Evolutionary conservation across 92 coral and sea anemone genomes (phyloP).

Genomic region (Nematostella vectensis): DNA sequence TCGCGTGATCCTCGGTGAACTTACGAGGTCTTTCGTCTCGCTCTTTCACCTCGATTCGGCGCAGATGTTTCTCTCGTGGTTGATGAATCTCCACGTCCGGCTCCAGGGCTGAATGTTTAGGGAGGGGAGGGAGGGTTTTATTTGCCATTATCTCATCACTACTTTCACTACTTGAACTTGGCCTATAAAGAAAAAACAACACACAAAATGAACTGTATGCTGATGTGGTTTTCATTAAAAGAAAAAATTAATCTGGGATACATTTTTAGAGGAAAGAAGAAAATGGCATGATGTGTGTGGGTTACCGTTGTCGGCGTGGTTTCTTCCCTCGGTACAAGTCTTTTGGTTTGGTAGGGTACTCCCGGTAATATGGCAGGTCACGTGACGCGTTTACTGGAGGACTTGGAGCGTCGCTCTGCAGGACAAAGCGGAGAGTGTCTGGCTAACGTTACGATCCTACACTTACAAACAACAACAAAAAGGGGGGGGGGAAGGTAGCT

Average conservation of each 20-base stretch:
- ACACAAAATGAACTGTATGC: too few species aligned
- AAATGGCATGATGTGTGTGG: neutral
- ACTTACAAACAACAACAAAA: too few species aligned
- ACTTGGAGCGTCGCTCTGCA: too few species aligned
- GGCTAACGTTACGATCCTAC: too few species aligned
- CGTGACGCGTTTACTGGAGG: constrained; percentile 9
- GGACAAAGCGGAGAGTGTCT: too few species aligned
- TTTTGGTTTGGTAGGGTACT: constrained; percentile 10
- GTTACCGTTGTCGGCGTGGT: constrained; percentile 2
- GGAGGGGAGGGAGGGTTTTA: constrained; percentile 10
- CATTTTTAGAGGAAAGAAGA: neutral
- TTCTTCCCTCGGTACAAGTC: constrained; percentile 11
- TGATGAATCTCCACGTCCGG: constrained; percentile 22
- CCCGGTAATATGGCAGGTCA: constrained; percentile 6
- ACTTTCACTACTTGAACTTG: neutral
- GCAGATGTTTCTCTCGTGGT: constrained; percentile 13
- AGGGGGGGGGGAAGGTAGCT: too few species aligned
- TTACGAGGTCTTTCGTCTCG: neutral
- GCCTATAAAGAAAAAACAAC: too few species aligned
- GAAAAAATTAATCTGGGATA: too few species aligned
- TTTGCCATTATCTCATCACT: neutral
- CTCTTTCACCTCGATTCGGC: constrained; percentile 10
- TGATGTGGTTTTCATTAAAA: too few species aligned
- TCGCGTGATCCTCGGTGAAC: constrained; percentile 6
- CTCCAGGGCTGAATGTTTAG: constrained; percentile 7